Evolutionary conservation across 53 echinoderm and acorn worm genomes (phyloP).

Genomic region (Mesocentrotus franciscanus): DNA sequence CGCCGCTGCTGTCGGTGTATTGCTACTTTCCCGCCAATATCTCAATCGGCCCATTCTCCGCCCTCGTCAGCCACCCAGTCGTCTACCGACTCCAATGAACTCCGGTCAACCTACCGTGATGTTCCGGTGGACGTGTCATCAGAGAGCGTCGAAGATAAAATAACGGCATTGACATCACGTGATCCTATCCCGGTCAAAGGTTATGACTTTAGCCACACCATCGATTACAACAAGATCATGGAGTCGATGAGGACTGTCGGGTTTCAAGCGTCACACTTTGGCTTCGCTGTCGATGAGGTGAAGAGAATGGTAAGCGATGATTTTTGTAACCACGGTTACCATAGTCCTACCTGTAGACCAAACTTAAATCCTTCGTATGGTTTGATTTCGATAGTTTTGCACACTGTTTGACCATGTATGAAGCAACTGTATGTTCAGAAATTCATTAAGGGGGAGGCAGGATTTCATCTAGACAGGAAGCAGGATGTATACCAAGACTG

Average conservation of each 20-base stretch:
- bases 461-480: too few species aligned
- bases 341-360: too few species aligned
- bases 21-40: neutral
- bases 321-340: too few species aligned
- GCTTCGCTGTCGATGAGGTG: constrained; percentile 86
- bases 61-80: neutral
- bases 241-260: constrained; percentile 88
- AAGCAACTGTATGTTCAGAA: too few species aligned
- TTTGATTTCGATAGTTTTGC: too few species aligned
- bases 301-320: constrained; percentile 85
- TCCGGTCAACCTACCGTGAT: neutral
- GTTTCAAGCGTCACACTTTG: constrained; percentile 96
- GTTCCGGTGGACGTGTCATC: neutral
- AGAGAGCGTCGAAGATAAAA: constrained; percentile 60
- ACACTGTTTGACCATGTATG: too few species aligned
- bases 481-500: too few species aligned
- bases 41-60: neutral
- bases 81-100: neutral
- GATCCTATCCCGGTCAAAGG: constrained; percentile 89
- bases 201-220: constrained; percentile 92
- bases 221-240: constrained; percentile 85
- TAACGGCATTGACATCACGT: constrained; percentile 74
- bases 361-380: too few species aligned
- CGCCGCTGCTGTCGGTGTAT: neutral
- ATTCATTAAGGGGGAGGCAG: too few species aligned